phyloP scores from a whole-genome alignment of 2,888 invertebrate genomes.

The Morpho helenor region DNA sequence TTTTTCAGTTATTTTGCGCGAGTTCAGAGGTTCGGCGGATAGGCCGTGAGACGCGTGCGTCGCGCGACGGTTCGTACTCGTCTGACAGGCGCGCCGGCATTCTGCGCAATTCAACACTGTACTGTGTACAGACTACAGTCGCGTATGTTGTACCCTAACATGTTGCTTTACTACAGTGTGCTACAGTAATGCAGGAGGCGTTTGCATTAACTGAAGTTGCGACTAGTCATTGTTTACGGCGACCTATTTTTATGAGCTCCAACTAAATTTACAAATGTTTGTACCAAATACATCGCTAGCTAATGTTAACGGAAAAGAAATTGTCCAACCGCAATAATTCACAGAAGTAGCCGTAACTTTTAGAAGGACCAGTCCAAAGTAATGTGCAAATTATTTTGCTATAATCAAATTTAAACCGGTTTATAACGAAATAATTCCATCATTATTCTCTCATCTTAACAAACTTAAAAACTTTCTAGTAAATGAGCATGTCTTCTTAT shows the following conservation, averaged over 20 bases:
- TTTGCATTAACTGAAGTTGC: constrained; percentile 20
- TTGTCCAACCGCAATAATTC: no score
- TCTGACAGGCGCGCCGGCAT: constrained; percentile 53
- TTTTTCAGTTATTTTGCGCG: constrained; percentile 30
- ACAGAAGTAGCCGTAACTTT: no score
- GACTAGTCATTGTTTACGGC: constrained; percentile 14
- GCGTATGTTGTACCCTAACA: constrained; percentile 10
- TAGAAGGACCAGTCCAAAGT: no score
- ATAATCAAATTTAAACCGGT: no score
- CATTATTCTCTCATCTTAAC: no score
- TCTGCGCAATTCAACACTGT: constrained; percentile 59
- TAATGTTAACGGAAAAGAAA: no score
- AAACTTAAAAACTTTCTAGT: no score
- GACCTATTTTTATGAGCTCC: constrained; percentile 8
- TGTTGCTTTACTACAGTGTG: constrained; percentile 26
- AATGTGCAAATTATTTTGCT: no score
- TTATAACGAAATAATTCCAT: no score
- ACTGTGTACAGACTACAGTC: neutral
- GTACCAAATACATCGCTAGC: neutral
- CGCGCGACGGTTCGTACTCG: constrained; percentile 53
- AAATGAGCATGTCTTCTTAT: no score
- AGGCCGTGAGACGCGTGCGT: constrained; percentile 44
- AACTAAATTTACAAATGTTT: neutral
- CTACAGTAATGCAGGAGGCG: constrained; percentile 35
- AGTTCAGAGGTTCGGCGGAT: constrained; percentile 30